Base-by-base conservation (phyloP, 1,140 invertebrate species). In the Drosophila fuyamai region DNA sequence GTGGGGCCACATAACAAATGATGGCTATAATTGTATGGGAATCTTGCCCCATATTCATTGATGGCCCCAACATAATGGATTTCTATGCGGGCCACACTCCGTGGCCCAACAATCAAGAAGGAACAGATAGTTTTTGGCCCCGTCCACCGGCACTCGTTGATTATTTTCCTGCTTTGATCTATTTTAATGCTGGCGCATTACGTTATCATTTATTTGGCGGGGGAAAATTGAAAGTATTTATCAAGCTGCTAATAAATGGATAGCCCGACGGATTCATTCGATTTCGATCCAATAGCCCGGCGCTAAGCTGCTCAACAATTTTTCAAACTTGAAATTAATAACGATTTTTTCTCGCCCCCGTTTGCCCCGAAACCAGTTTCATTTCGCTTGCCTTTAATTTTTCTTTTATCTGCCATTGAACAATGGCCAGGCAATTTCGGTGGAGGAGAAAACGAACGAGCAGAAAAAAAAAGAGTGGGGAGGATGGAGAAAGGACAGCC, bases 331-430 rank as follows among this genome's bases (percentile, higher is more conserved):
- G 67, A 88, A 88, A 88, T 89, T 88, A 88, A 88, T 88, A 88
- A 88, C 76, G 46, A 77, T 89, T 85, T 81, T 67, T 81, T 72
- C 75, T 44, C 32, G 38, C 53, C 35, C 61, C 55, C 56, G 9
- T 40, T 35, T 36, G 13, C 35, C 16, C 12, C 60, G 48, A 43
- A 38, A 41, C 62, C 75, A 72, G 62, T 82, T 86, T 79, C 82
- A 86, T 86, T 81, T 82, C 47, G 82, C 81, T 88, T 89, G 80
- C 81, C 80, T 88, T 88, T 88, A 88, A 88, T 88, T 88, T 88
- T 88, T 88, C 84, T 88, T 89, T 88, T 88, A 89, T 88, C 85
- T 88, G 84, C 85, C 84, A 84, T 84, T 89, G 84, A 90, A 88
- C 84, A 88, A 88, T 89, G 85, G 85, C 79, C 79, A 70, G 81